These are phyloP conservation scores for Ciconia maguari DNA, from an alignment of 2,113 vertebrate species.

Conservation along the genomic window DNA sequence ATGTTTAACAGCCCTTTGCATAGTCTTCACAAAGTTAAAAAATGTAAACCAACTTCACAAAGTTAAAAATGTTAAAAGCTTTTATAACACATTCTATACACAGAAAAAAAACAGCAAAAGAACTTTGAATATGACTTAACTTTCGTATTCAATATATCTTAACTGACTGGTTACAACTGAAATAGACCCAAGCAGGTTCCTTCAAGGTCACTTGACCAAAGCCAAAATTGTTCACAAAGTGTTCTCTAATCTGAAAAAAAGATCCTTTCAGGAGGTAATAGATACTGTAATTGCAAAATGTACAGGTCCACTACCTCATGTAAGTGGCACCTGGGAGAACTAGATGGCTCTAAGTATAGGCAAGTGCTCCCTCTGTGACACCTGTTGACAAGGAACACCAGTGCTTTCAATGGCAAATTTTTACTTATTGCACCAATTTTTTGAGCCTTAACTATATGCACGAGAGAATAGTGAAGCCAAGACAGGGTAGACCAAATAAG, in stretches of 20 bases:
- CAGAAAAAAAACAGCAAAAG: not conserved
- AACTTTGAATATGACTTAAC: not conserved
- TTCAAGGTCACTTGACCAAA: not conserved
- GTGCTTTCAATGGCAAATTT: not conserved
- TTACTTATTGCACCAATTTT: not conserved
- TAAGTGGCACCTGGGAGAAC: not conserved
- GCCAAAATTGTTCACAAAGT: not conserved
- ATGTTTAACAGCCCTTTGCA: not conserved
- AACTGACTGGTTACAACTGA: not conserved
- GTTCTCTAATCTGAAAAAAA: not conserved
- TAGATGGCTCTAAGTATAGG: not conserved
- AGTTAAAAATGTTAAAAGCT: not conserved
- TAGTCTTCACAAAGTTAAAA: not conserved
- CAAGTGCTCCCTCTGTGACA: not conserved
- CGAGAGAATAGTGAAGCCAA: not conserved
- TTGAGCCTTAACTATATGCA: not conserved
- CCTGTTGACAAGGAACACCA: not conserved
- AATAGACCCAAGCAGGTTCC: not conserved
- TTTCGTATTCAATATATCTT: not conserved
- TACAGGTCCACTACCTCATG: not conserved
- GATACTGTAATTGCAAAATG: not conserved
- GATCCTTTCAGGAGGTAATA: not conserved
- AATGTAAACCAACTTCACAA: not conserved
- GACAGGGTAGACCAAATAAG: not conserved
- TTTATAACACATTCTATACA: not conserved